Evolutionary conservation across 2,888 invertebrate genomes (phyloP).

Genomic region (Chalcosyrphus nemorum): DNA sequence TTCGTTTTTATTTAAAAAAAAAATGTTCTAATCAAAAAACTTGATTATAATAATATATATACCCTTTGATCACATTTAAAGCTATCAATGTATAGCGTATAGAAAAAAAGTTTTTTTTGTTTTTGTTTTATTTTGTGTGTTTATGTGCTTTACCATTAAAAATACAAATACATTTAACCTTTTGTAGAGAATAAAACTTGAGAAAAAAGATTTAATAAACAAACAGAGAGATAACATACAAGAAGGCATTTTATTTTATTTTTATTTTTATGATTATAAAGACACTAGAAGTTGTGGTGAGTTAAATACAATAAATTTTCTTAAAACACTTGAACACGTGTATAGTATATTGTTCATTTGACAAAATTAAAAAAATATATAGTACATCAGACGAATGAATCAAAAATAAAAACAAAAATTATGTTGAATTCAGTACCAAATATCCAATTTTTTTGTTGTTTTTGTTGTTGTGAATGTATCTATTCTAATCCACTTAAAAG

Average conservation of each 20-base stretch:
- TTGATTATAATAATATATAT: slow-evolving; percentile 44
- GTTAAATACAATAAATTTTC: slow-evolving; percentile 1
- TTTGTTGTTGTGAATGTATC: neutral
- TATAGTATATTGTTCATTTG: neutral
- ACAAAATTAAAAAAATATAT: neutral
- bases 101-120: slow-evolving; percentile 4
- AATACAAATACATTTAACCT: too few relatives aligned
- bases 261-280: slow-evolving; percentile 20
- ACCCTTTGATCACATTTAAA: slow-evolving; percentile 66
- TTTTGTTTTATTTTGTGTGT: slow-evolving; percentile 10
- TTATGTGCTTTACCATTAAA: slow-evolving; percentile 51
- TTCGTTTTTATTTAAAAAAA: neutral
- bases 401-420: neutral
- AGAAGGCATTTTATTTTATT: neutral
- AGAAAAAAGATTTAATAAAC: neutral
- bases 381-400: neutral
- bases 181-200: neutral
- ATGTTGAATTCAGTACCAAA: slow-evolving; percentile 42
- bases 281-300: slow-evolving; percentile 47
- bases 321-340: slow-evolving; percentile 15
- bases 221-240: slow-evolving; percentile 17
- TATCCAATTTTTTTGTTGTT: slow-evolving; percentile 8
- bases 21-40: slow-evolving; percentile 39
- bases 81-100: slow-evolving; percentile 63
- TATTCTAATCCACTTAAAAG: slow-evolving; percentile 19